Percentiles rank a stretch among this genome's conserved stretches.
Evolutionary conservation across 2,113 vertebrate genomes (phyloP).

Genomic region (Clarias macrocephalus): DNA sequence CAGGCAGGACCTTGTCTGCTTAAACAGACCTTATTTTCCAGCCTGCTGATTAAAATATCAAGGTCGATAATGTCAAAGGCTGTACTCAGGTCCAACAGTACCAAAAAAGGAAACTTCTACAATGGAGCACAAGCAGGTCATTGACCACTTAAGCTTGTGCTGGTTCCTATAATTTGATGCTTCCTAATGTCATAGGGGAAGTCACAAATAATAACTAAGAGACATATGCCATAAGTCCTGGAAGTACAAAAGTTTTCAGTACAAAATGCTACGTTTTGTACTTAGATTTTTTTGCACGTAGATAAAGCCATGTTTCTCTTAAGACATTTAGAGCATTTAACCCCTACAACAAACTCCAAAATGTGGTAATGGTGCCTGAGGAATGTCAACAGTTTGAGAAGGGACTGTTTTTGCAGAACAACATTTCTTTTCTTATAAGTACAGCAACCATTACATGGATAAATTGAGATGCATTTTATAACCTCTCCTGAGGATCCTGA

Average conservation of each 20-base stretch:
- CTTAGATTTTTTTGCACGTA: not conserved
- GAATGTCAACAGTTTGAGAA: not conserved
- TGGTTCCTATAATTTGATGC: not conserved
- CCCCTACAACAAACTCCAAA: not conserved
- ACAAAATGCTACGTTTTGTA: not conserved
- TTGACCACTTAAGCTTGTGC: not conserved
- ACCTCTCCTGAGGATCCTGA: not conserved
- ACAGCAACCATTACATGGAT: slow-evolving; percentile 4
- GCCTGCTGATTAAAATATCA: not conserved
- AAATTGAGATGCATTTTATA: not conserved
- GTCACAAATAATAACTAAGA: not conserved
- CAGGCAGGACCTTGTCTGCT: not conserved
- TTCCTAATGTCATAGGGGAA: not conserved
- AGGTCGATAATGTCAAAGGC: not conserved
- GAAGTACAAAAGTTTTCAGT: not conserved
- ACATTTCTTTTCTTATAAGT: not conserved
- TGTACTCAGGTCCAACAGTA: not conserved
- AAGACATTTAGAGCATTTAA: not conserved
- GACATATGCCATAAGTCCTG: not conserved
- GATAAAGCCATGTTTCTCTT: not conserved
- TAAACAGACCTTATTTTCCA: not conserved
- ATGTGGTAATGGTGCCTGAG: not conserved
- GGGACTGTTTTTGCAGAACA: not conserved
- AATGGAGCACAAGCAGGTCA: not conserved
- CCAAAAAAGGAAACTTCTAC: not conserved